These are phyloP conservation scores for Echinometra lucunter DNA, from an alignment of 53 echinoderm and acorn worm species.

Conservation along the genomic window DNA sequence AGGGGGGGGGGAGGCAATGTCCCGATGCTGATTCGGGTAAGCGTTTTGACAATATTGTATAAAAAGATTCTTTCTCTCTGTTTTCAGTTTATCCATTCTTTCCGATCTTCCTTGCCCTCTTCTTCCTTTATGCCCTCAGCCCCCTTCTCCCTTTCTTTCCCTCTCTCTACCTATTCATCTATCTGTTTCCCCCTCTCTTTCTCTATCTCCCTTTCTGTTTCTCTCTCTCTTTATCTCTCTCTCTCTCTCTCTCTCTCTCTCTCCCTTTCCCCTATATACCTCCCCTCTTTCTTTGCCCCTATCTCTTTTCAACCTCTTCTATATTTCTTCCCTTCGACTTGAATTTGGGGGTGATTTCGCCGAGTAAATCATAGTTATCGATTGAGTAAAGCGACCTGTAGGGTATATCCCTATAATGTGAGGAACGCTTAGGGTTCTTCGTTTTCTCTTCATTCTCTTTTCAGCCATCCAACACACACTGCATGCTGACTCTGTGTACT, in stretches of 20 bases:
- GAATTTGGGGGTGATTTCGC: slow-evolving; percentile 51
- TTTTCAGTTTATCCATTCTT: not conserved
- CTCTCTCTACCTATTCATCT: too few species aligned
- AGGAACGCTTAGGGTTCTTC: not conserved
- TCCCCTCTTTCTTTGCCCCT: not conserved
- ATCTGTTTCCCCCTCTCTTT: not conserved
- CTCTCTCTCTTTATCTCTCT: not conserved
- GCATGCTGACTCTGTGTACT: not conserved
- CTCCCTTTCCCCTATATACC: not conserved
- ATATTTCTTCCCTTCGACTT: slow-evolving; percentile 2
- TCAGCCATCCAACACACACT: not conserved
- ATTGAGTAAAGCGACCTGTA: slow-evolving; percentile 21
- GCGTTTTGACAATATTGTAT: too few species aligned
- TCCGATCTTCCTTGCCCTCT: not conserved
- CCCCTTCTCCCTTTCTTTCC: not conserved
- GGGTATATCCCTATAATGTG: slow-evolving; percentile 36
- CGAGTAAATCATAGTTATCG: slow-evolving; percentile 52
- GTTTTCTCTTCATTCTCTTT: not conserved
- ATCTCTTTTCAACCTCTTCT: not conserved
- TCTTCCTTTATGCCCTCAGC: not conserved
- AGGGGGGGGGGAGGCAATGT: too few species aligned
- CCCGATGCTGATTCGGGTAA: too few species aligned
- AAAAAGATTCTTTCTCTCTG: too few species aligned
- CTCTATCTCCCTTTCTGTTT: not conserved
- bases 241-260: not conserved